Evolutionary conservation across 2,797 vertebrate genomes (phyloP).

Genomic region (Cuniculus paca): DNA sequence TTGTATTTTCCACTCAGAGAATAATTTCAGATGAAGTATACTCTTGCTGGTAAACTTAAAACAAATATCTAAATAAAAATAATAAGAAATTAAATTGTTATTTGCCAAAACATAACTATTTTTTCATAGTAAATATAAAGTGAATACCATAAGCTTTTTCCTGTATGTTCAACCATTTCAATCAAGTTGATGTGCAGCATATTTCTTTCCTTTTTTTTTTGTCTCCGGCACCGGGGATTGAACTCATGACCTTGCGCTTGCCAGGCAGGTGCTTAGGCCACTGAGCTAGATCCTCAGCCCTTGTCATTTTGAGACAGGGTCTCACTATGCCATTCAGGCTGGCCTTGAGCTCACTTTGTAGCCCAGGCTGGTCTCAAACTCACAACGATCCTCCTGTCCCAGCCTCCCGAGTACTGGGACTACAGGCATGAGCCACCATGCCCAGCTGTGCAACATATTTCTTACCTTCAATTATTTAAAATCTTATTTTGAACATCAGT

Average conservation of each 20-base stretch:
- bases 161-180: neutral
- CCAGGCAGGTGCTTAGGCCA: no score
- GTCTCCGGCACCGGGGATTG: no score
- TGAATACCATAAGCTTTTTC: neutral
- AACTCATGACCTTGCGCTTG: no score
- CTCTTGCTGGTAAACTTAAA: neutral
- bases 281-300: no score
- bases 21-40: neutral
- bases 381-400: no score
- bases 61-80: neutral
- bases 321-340: no score
- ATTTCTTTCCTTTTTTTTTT: no score
- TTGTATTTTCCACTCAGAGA: neutral
- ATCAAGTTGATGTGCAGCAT: neutral
- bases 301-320: no score
- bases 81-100: neutral
- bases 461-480: neutral
- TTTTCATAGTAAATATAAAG: neutral
- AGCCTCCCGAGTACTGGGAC: no score
- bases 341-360: no score
- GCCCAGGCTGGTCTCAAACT: no score
- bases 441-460: neutral
- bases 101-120: neutral
- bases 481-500: neutral
- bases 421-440: no score